Base-by-base conservation (phyloP, 2,113 vertebrate species). In the Xiphophorus couchianus region DNA sequence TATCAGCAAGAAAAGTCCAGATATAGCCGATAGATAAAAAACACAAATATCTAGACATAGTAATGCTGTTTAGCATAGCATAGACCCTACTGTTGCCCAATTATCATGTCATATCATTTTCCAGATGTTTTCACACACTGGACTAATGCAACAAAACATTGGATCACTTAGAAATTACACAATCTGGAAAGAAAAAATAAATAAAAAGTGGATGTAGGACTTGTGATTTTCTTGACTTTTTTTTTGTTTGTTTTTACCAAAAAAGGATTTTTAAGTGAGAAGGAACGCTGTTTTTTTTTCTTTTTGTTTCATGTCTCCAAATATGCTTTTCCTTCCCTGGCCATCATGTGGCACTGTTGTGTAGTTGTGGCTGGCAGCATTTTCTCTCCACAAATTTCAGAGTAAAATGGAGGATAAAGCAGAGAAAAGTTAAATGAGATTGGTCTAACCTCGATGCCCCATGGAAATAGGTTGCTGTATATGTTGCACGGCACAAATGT, bases 261-360 rank as follows among this genome's bases (percentile, higher is more conserved):
- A 28, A 28, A 37, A 62, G 66, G 1, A 33, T 5, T 78, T n/a
- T 3, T 19, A 62, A 27, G 70, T 27, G 60, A 35, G 25, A 73
- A 63, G 2, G 4, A 15, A 19, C 33, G 14, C 1, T 29, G 33
- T 39, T 66, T 31, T 15, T 63, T 60, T 33, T 31, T 31, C 5
- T 33, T 6, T 10, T 77, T 78, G 74, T 64, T 80, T 76, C 48
- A 76, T 70, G 62, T 35, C 29, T 62, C 39, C 42, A 58, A 37
- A 71, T 66, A 54, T 87, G 85, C 60, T 76, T 77, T 88, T 87
- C 80, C 80, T 83, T 65, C 88, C 58, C 72, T 87, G 71, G 66
- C 90, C 93, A 93, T 90, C 62, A 77, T 86, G 91, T 92, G 92
- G 91, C 92, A 88, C 90, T 92, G 90, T 91, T 73, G 90, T 86